phyloP scores from a whole-genome alignment of 92 coral and sea anemone species.

The Porites evermanni region DNA sequence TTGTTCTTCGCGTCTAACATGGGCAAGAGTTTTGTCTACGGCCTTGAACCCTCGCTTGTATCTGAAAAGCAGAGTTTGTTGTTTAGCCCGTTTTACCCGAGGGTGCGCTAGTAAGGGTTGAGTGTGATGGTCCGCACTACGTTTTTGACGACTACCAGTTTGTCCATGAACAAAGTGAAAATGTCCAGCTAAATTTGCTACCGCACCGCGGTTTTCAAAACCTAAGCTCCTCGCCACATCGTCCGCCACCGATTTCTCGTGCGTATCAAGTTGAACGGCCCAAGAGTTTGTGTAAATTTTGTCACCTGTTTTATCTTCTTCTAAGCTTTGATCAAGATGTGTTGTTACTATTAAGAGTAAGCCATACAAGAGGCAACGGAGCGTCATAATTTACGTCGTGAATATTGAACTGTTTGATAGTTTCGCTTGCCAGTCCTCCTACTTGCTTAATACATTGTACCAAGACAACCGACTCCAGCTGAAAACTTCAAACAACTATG shows the following conservation, averaged over 20 bases:
- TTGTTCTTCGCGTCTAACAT: constrained; percentile 20
- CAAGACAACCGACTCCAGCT: constrained; percentile 6
- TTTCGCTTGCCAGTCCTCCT: background rate
- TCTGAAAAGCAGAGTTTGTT: constrained; percentile 78
- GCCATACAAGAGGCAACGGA: background rate
- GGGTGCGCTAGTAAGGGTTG: constrained; percentile 83
- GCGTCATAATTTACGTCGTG: background rate
- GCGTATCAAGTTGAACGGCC: constrained; percentile 88
- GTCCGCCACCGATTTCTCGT: constrained; percentile 78
- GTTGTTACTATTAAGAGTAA: constrained; percentile 12
- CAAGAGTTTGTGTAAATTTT: constrained; percentile 71
- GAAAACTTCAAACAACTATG: constrained; percentile 30
- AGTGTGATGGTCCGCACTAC: constrained; percentile 65
- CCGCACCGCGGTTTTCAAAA: constrained; percentile 77
- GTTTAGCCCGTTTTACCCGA: constrained; percentile 81
- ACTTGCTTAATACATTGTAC: background rate
- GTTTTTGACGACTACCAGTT: constrained; percentile 64
- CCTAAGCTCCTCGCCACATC: constrained; percentile 83
- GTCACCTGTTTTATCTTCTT: constrained; percentile 10
- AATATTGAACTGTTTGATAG: background rate
- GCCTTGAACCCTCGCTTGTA: constrained; percentile 75
- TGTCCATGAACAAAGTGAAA: constrained; percentile 77
- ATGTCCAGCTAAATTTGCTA: constrained; percentile 75
- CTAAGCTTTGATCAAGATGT: constrained; percentile 21
- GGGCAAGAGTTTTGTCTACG: background rate